Percentiles rank a stretch among this genome's conserved stretches.
Evolutionary conservation across 2,888 invertebrate species (phyloP).

Genomic region (Dolichopus griseipennis): DNA sequence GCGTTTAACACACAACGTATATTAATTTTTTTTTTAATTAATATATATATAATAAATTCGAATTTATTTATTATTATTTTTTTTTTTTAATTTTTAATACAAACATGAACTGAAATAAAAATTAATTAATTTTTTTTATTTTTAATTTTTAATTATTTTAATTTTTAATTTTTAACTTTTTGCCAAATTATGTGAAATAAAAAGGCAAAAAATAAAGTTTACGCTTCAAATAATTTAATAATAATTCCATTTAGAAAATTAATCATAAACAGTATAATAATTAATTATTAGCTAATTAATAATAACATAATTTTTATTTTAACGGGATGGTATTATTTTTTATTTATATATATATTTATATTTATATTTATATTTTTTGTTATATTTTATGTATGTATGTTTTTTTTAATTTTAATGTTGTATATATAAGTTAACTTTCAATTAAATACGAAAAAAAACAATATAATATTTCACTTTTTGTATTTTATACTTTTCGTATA

Average conservation of each 20-base stretch:
- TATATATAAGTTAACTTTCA: no score
- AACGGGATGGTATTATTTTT: background rate
- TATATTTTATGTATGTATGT: background rate
- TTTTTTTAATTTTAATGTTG: conserved; percentile 4
- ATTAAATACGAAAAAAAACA: no score
- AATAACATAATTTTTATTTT: background rate
- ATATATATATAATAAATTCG: background rate
- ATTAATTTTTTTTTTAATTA: background rate
- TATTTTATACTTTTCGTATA: background rate
- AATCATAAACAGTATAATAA: background rate
- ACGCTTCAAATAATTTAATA: no score
- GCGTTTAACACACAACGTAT: background rate
- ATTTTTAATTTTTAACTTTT: no score
- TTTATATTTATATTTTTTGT: background rate
- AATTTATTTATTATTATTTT: no score
- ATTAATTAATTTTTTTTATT: no score
- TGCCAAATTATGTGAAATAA: background rate
- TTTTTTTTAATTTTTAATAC: no score
- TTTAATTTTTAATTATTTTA: no score
- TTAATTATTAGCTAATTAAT: background rate
- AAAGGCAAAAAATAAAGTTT: background rate
- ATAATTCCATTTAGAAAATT: background rate
- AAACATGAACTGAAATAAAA: no score
- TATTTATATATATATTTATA: background rate
- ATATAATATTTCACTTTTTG: background rate